phyloP scores from a whole-genome alignment of 2,797 vertebrate genomes.

The Scolopax rusticola region DNA sequence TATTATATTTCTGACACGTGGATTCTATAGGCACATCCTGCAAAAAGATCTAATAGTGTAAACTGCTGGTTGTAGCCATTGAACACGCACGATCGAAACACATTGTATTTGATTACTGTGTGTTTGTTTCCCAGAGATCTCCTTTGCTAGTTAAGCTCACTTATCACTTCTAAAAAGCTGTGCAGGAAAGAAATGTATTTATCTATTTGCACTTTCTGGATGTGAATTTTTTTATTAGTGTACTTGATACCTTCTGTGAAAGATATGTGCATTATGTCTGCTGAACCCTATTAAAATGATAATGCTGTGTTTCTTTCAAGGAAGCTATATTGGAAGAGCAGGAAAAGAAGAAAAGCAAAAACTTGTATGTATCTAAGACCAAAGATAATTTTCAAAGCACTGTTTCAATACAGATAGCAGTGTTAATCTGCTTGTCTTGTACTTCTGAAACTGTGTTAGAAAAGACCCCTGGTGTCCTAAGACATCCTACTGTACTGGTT shows the following conservation, averaged over 20 bases:
- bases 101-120: not conserved
- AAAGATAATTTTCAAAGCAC: not conserved
- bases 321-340: slow-evolving; percentile 97
- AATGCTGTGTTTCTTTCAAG: slow-evolving; percentile 79
- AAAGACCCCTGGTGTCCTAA: not conserved
- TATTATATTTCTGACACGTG: not conserved
- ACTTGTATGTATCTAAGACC: slow-evolving; percentile 87
- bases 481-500: not conserved
- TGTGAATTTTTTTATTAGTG: not conserved
- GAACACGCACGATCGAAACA: not conserved
- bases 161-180: not conserved
- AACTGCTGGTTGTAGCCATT: not conserved
- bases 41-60: not conserved
- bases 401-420: not conserved
- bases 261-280: not conserved
- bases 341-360: slow-evolving; percentile 95
- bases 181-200: not conserved
- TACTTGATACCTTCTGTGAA: not conserved
- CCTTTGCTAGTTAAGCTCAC: not conserved
- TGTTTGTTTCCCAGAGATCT: not conserved
- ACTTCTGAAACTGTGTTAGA: not conserved
- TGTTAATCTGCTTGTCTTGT: not conserved
- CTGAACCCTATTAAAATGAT: not conserved
- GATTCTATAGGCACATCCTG: not conserved
- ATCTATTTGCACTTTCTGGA: not conserved